Evolutionary conservation across 2,797 vertebrate genomes (phyloP).

Genomic region (Margarornis squamiger): DNA sequence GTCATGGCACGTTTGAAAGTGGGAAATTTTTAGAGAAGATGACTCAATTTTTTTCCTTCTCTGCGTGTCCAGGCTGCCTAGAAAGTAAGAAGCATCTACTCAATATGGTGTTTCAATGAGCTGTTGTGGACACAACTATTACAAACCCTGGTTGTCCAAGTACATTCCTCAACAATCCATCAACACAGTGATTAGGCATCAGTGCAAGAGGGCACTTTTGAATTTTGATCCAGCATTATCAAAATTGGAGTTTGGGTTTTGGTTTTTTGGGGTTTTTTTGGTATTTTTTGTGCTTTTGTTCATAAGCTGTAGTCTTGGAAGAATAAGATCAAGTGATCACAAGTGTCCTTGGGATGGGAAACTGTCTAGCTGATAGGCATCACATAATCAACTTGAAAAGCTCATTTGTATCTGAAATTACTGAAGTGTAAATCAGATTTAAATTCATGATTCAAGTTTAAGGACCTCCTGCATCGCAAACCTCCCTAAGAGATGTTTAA

Average conservation of each 20-base stretch:
- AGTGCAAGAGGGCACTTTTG: neutral
- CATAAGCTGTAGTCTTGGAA: neutral
- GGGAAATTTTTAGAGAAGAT: slow-evolving; percentile 24
- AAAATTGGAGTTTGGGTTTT: neutral
- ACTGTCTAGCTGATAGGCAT: neutral
- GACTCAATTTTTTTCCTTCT: slow-evolving; percentile 15
- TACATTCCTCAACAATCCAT: neutral
- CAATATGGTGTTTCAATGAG: neutral
- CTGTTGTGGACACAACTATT: neutral
- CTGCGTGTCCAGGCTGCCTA: neutral
- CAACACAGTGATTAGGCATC: neutral
- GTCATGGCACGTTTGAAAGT: slow-evolving; percentile 34
- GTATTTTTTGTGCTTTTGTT: neutral
- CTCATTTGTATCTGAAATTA: slow-evolving; percentile 11
- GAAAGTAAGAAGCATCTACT: neutral
- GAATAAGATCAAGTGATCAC: neutral
- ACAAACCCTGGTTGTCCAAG: neutral
- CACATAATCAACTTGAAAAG: neutral
- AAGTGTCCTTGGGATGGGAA: neutral
- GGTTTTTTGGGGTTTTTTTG: accelerated
- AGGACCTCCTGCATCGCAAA: neutral
- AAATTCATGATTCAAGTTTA: neutral
- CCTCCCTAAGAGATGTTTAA: neutral
- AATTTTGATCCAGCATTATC: neutral
- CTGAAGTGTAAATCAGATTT: slow-evolving; percentile 14